These are phyloP conservation scores for Tragelaphus buxtoni DNA, from an alignment of 2,113 vertebrate species.

Conservation along the genomic window DNA sequence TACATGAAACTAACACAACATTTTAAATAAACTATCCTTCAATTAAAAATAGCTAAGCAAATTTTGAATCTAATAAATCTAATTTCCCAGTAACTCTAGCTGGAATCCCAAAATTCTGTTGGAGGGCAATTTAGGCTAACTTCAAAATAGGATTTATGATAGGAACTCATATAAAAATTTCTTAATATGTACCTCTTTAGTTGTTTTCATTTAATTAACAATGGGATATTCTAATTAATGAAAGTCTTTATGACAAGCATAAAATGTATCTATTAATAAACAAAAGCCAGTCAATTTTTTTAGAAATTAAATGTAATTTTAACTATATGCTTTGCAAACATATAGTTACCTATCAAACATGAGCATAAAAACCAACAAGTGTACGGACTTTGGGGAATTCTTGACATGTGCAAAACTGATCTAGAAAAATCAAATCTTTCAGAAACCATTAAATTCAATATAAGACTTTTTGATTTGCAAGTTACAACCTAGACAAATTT, in stretches of 20 bases:
- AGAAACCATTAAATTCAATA: neutral
- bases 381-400: neutral
- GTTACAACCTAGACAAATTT: neutral
- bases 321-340: no score
- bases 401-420: neutral
- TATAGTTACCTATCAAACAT: neutral
- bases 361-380: neutral
- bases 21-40: no score
- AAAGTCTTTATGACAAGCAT: no score
- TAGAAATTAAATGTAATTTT: no score
- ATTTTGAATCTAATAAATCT: neutral
- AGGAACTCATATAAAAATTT: neutral
- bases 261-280: no score
- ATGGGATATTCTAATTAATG: no score
- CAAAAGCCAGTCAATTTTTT: no score
- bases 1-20: no score
- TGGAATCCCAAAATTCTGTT: neutral
- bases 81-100: neutral
- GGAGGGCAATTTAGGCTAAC: neutral
- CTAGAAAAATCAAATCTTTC: neutral
- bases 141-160: neutral
- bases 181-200: neutral
- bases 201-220: conserved; percentile 13
- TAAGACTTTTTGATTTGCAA: neutral
- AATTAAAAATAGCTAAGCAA: neutral